Evolutionary conservation across 2,888 invertebrate species (phyloP).

Genomic region (Spodoptera exigua): DNA sequence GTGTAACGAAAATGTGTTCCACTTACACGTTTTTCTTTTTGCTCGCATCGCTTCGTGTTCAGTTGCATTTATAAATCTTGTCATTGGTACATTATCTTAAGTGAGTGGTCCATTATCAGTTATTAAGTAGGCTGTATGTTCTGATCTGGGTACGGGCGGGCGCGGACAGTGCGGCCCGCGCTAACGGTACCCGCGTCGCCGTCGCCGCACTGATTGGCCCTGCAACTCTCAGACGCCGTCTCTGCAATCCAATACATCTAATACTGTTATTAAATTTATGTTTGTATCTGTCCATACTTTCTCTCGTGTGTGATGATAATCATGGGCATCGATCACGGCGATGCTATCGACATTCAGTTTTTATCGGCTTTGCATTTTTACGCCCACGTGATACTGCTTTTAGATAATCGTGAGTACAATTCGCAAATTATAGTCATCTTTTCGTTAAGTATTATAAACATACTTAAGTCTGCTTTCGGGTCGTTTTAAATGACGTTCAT

Average conservation of each 20-base stretch:
- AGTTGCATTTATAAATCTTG: slow-evolving; percentile 53
- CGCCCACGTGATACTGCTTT: slow-evolving; percentile 62
- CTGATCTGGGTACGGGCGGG: slow-evolving; percentile 67
- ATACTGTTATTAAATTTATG: slow-evolving; percentile 87
- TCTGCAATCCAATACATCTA: slow-evolving; percentile 85
- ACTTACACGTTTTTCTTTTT: slow-evolving; percentile 53
- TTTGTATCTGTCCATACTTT: slow-evolving; percentile 81
- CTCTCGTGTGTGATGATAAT: slow-evolving; percentile 79
- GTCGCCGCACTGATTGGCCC: slow-evolving; percentile 77
- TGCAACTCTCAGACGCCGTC: slow-evolving; percentile 79
- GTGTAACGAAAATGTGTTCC: slow-evolving; percentile 52
- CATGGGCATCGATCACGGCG: slow-evolving; percentile 79
- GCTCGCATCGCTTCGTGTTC: slow-evolving; percentile 26
- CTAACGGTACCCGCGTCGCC: slow-evolving; percentile 78
- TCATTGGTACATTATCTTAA: slow-evolving; percentile 64
- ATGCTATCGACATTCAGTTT: slow-evolving; percentile 73
- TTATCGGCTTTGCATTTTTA: slow-evolving; percentile 75
- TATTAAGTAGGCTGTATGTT: slow-evolving; percentile 78
- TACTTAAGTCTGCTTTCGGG: slow-evolving; percentile 1
- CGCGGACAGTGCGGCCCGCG: slow-evolving; percentile 68
- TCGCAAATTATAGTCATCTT: slow-evolving; percentile 56
- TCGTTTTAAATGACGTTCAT: neutral
- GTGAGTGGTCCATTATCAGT: slow-evolving; percentile 77
- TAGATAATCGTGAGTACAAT: slow-evolving; percentile 53
- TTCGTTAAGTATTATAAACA: slow-evolving; percentile 9